Base-by-base conservation (phyloP, 2,888 invertebrate genomes). In the Andricus curvator region DNA sequence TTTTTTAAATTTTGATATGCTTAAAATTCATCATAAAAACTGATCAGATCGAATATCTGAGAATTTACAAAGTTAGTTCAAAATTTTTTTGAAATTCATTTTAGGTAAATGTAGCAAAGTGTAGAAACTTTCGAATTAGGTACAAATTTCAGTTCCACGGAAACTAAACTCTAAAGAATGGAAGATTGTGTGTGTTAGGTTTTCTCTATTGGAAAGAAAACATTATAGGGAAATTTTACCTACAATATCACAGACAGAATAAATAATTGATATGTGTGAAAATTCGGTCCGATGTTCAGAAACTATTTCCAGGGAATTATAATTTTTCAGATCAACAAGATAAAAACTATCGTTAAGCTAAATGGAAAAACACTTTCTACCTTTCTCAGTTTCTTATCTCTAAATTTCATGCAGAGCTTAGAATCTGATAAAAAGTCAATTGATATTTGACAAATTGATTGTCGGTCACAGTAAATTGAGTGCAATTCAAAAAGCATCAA, bases 391-490 rank as follows among this genome's bases (percentile, higher is more conserved):
- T 70, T 51, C 25, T 29, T 74, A 74, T 17, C 6, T 64, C 15
- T 29, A 29, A 64, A 64, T 29, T 64, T 5, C 29, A 48, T 56
- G 48, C 29, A 74, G 29, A 74, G 56, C 74, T 60, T 60, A 74
- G 13, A 6, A 44, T 56, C 1, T 33, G 56, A 60, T 33, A n/a
- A 33, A 56, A 56, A 56, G 33, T 74, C 33, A 51, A 37, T n/a
- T 60, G 33, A 60, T 56, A 74, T 51, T 74, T 56, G 51, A 74
- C 74, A 74, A 74, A 25, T 60, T 74, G 74, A 74, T 74, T 74
- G 74, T 74, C 74, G n/a, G 56, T 74, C 74, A 74, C 74, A 74
- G 1, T 74, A 44, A 74, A 74, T 56, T n/a, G n/a, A 56, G 56
- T 64, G 22, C 25, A 64, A 64, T 64, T 64, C 29, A 56, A 29